A percentile compares a stretch with the other conserved stretches of the same genome.
These are phyloP conservation scores for Protodeltote pygarga DNA, from an alignment of 2,888 invertebrate genomes.

Conservation along the genomic window DNA sequence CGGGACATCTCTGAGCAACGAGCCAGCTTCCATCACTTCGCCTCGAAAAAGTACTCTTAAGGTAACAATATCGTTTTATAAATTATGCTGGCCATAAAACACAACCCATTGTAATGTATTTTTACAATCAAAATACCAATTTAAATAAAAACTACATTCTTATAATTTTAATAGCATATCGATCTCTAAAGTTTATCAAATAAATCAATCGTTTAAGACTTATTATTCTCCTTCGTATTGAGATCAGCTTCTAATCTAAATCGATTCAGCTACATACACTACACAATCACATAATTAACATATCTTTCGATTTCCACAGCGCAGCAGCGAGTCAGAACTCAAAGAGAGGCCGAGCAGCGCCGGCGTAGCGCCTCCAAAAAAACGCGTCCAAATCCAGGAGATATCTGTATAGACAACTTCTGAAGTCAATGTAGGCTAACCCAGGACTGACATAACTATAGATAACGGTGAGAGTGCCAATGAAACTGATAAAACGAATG, in stretches of 20 bases:
- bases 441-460: neutral
- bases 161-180: too few relatives aligned
- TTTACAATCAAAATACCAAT: too few relatives aligned
- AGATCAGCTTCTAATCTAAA: too few relatives aligned
- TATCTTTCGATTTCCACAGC: conserved; percentile 77
- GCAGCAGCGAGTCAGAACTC: conserved; percentile 83
- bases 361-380: conserved; percentile 87
- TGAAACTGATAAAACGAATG: neutral
- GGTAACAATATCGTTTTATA: conserved; percentile 68
- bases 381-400: conserved; percentile 93
- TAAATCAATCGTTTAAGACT: too few relatives aligned
- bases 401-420: conserved; percentile 90
- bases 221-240: too few relatives aligned
- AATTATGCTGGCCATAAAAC: too few relatives aligned
- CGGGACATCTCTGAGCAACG: conserved; percentile 54
- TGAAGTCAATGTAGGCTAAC: conserved; percentile 28
- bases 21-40: conserved; percentile 61
- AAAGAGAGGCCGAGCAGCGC: conserved; percentile 71
- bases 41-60: conserved; percentile 80
- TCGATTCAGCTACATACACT: too few relatives aligned
- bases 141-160: too few relatives aligned
- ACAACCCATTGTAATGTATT: too few relatives aligned
- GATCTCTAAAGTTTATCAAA: too few relatives aligned
- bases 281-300: too few relatives aligned
- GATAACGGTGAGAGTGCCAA: neutral